These are phyloP conservation scores for Allobates femoralis DNA, from an alignment of 2,797 vertebrate species.

Conservation along the genomic window DNA sequence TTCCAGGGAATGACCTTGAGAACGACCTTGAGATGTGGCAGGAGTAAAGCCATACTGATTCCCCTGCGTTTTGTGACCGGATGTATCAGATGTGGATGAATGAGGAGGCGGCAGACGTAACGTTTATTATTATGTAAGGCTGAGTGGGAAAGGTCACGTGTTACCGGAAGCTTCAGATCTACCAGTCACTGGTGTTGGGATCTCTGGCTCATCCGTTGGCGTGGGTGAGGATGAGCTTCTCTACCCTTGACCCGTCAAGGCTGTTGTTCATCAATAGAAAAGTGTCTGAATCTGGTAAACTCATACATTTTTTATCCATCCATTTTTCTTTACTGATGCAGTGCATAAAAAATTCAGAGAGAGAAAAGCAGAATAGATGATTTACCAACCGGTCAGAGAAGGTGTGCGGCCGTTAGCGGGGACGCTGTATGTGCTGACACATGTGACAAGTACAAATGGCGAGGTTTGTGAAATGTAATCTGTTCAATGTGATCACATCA, in stretches of 20 bases:
- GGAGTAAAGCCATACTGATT: not conserved
- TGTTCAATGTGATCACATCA: not conserved
- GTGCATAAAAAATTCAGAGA: constrained; percentile 4
- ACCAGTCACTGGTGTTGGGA: not conserved
- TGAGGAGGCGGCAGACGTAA: not conserved
- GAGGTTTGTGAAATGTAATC: not conserved
- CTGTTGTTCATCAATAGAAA: not conserved
- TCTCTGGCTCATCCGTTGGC: not conserved
- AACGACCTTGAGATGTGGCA: not conserved
- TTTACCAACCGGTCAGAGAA: not conserved
- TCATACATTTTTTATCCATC: constrained; percentile 22
- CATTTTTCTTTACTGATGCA: not conserved
- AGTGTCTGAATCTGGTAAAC: not conserved
- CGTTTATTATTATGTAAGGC: not conserved
- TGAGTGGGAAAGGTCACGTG: not conserved
- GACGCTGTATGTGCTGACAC: not conserved
- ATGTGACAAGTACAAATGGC: not conserved
- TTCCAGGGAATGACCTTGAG: not conserved
- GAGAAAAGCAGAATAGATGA: not conserved
- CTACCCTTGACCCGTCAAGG: not conserved
- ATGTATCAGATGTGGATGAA: too few species aligned
- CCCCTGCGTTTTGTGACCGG: not conserved
- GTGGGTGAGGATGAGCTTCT: not conserved
- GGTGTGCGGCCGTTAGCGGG: too few species aligned
- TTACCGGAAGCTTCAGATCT: not conserved